Base-by-base conservation (phyloP, 2,797 vertebrate species). In the Cynopterus sphinx region DNA sequence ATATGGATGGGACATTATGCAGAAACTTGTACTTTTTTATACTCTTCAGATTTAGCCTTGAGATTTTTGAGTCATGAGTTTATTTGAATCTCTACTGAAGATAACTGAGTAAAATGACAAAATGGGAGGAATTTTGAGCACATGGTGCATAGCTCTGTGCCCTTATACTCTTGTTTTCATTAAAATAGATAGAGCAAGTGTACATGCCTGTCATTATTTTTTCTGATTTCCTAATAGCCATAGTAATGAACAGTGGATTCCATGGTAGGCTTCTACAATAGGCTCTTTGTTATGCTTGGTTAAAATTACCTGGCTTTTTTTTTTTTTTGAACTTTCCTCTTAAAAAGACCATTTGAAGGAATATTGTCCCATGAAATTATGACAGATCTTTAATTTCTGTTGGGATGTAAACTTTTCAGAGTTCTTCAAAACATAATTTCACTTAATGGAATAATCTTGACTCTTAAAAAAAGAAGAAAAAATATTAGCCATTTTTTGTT, bases 1-100 rank as follows among this genome's bases (percentile, higher is more conserved):
- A 91, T 91, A 96, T 92, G 95, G 93, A 96, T 92, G 93, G 87
- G 82, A 93, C 94, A 83, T 95, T 96, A 88, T 96, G 93, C 94
- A 97, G 94, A 95, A 85, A 93, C 93, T 95, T 95, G n/a, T 79
- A 96, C 59, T 81, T 92, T 95, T 93, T 94, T 55, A 33, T 95
- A 75, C 33, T 88, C 63, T 95, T 95, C 94, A 70, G 73, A 87
- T 87, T 95, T 96, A 90, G 68, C 65, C 61, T 90, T 73, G 85
- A 93, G 95, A 96, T 82, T 94, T 94, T 95, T 82, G 87, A 95
- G 93, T 97, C 87, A 92, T 95, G 84, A 93, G 82, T 91, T 53
- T 22, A 92, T 92, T 95, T 87, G 88, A 96, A 77, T 96, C 73
- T 97, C 92, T 75, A 81, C 94, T 95, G 92, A 94, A 92, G 59